phyloP scores from a whole-genome alignment of 2,797 vertebrate genomes.

The Halcyon smyrnensis region DNA sequence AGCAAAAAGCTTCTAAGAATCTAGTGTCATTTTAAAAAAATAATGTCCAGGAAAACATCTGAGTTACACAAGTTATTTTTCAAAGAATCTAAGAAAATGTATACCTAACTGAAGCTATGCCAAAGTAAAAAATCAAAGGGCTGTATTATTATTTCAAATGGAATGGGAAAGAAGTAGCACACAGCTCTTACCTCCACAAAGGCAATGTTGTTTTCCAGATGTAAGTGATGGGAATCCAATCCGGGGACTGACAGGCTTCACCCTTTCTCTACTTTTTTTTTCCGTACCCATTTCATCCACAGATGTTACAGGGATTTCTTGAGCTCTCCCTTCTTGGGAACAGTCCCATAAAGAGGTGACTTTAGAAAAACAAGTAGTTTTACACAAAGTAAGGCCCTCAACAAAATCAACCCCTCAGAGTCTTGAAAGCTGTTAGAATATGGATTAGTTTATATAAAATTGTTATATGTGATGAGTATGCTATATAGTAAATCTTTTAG shows the following conservation, averaged over 20 bases:
- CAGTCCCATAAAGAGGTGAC: neutral
- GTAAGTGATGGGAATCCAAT: neutral
- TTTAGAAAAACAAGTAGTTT: neutral
- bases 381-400: neutral
- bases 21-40: neutral
- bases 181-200: neutral
- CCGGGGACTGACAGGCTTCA: neutral
- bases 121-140: neutral
- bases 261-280: neutral
- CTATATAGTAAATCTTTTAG: neutral
- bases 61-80: neutral
- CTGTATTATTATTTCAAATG: neutral
- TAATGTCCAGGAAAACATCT: neutral
- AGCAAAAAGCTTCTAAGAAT: neutral
- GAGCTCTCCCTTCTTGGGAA: neutral
- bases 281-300: neutral
- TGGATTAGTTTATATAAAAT: neutral
- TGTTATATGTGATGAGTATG: neutral
- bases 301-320: neutral
- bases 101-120: neutral
- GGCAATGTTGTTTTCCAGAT: neutral
- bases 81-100: neutral
- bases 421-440: neutral
- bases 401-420: neutral
- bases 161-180: neutral